These are phyloP conservation scores for Sympetrum striolatum DNA, from an alignment of 2,888 invertebrate species.

Conservation along the genomic window DNA sequence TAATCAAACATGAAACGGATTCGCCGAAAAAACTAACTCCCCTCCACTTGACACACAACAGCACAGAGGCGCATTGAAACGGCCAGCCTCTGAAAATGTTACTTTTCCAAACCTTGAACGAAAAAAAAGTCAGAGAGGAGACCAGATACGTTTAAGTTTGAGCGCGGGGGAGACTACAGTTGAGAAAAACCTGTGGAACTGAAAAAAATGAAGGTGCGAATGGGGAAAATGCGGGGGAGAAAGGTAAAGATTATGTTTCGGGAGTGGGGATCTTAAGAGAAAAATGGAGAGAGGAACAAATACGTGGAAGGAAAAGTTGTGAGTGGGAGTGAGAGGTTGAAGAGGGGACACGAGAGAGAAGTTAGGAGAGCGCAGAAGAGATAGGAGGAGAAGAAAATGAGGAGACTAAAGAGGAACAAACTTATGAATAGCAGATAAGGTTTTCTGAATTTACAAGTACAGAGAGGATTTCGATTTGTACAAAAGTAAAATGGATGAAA, in stretches of 20 bases:
- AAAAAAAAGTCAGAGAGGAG: too few relatives aligned
- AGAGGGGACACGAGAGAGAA: background rate
- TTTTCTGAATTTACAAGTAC: background rate
- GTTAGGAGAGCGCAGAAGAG: background rate
- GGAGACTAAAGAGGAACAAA: background rate
- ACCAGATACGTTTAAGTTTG: too few relatives aligned
- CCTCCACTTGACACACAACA: too few relatives aligned
- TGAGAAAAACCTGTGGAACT: background rate
- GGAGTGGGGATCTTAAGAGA: background rate
- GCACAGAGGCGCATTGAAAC: too few relatives aligned
- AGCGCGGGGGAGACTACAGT: too few relatives aligned
- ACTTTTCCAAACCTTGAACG: too few relatives aligned
- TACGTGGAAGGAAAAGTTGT: background rate
- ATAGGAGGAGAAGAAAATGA: background rate
- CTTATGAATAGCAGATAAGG: background rate
- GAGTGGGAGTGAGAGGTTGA: background rate
- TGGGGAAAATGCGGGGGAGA: background rate
- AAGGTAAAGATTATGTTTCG: background rate
- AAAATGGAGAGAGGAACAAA: background rate
- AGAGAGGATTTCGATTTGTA: too few relatives aligned
- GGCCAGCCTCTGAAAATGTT: too few relatives aligned
- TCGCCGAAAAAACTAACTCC: too few relatives aligned
- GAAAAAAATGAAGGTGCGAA: background rate
- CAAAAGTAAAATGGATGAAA: background rate
- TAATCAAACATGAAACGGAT: too few relatives aligned